These are phyloP conservation scores for Triplophysa dalaica DNA, from an alignment of 2,113 vertebrate genomes.

Conservation along the genomic window DNA sequence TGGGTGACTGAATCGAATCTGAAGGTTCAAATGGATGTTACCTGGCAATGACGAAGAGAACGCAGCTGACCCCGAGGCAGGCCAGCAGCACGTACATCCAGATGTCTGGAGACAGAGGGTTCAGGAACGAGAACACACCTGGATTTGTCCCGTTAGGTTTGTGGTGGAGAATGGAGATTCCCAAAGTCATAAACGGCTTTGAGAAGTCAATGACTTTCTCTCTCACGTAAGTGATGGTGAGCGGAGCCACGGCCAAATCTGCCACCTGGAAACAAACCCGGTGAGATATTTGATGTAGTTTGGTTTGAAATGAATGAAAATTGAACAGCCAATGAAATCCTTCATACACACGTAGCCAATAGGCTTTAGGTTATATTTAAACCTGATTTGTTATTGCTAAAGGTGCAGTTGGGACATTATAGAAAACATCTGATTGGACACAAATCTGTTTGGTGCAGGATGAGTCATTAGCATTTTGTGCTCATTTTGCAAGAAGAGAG, in stretches of 20 bases:
- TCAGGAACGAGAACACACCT: slow-evolving; percentile 95
- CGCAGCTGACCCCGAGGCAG: slow-evolving; percentile 96
- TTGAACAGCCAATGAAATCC: not conserved
- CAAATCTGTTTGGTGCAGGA: not conserved
- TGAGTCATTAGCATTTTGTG: not conserved
- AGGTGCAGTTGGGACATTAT: not conserved
- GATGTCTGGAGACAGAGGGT: slow-evolving; percentile 95
- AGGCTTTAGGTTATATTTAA: too few species aligned
- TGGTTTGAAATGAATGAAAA: not conserved
- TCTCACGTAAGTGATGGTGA: slow-evolving; percentile 95
- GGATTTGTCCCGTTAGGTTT: slow-evolving; percentile 97
- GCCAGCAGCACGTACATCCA: slow-evolving; percentile 98
- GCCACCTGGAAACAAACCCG: slow-evolving; percentile 78
- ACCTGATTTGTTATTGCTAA: not conserved
- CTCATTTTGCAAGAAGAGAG: not conserved
- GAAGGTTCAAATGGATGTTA: slow-evolving; percentile 63
- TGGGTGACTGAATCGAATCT: not conserved
- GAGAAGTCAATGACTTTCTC: slow-evolving; percentile 99
- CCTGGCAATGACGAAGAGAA: slow-evolving; percentile 98
- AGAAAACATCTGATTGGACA: not conserved
- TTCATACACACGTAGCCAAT: too few species aligned
- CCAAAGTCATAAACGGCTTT: slow-evolving; percentile 97
- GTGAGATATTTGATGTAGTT: not conserved
- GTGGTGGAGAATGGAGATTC: slow-evolving; percentile 96
- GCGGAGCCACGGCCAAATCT: slow-evolving; percentile 94